Conservation (phyloP, 2,113 vertebrate genomes). For the Nyctereutes procyonoides region DNA sequence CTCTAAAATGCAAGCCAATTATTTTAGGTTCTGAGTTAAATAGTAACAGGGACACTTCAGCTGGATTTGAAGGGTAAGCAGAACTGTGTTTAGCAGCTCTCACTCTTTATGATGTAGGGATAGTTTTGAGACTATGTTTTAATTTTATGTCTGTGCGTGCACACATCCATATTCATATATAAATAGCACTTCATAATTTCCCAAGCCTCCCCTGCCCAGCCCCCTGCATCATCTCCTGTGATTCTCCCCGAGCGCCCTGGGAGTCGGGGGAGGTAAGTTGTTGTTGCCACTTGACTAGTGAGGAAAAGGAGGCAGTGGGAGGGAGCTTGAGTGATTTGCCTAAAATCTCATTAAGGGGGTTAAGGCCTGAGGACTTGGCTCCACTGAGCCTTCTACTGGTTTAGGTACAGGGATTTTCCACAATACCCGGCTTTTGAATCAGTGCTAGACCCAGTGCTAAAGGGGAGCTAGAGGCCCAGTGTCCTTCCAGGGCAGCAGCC, state of each 20-base stretch:
- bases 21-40: background rate
- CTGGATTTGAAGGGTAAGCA: background rate
- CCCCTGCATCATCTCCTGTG: background rate
- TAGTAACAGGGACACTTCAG: background rate
- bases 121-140: background rate
- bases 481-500: background rate
- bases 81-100: background rate
- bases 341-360: slow-evolving; percentile 28
- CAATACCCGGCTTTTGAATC: background rate
- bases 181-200: background rate
- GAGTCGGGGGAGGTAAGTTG: background rate
- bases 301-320: background rate
- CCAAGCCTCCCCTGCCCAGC: background rate
- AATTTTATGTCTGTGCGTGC: background rate
- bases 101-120: background rate
- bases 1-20: background rate
- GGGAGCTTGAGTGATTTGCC: background rate
- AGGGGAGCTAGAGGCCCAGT: background rate
- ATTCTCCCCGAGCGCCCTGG: background rate
- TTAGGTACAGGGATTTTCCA: background rate
- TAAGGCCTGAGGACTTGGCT: background rate
- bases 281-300: background rate
- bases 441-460: background rate
- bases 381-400: background rate
- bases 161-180: background rate